Conservation (phyloP, 2,797 vertebrate genomes). For the Setipinna tenuifilis region DNA sequence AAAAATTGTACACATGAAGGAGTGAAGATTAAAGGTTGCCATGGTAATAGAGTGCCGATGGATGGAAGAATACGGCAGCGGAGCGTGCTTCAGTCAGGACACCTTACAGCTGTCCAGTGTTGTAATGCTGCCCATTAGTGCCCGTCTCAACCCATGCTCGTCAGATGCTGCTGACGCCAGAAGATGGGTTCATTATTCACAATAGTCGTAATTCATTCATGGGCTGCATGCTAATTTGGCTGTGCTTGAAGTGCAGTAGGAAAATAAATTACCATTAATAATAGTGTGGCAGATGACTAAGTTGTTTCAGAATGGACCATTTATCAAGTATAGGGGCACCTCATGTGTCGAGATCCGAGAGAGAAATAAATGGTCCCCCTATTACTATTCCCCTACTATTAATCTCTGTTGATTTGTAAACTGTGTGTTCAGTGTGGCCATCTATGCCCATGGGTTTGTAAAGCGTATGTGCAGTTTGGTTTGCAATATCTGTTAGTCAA, state of each 20-base stretch:
- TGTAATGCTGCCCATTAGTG: not conserved
- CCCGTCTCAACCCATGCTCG: not conserved
- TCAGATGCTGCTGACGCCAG: conserved; percentile 5
- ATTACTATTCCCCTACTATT: too few relatives aligned
- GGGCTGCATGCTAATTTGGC: not conserved
- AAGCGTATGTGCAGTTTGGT: too few relatives aligned
- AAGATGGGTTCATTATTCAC: conserved; percentile 23
- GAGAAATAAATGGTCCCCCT: too few relatives aligned
- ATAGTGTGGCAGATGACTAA: not conserved
- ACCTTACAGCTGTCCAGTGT: not conserved
- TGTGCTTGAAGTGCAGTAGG: not conserved
- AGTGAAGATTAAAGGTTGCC: conserved; percentile 14
- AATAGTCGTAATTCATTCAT: not conserved
- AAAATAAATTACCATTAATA: not conserved
- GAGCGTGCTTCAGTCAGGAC: not conserved
- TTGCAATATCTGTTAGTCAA: too few relatives aligned
- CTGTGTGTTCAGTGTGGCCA: too few relatives aligned
- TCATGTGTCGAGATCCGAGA: too few relatives aligned
- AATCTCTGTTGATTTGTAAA: too few relatives aligned
- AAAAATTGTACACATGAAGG: not conserved
- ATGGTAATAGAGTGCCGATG: not conserved
- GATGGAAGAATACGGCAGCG: not conserved
- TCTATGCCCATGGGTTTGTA: too few relatives aligned
- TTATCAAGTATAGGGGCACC: not conserved
- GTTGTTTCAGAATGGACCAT: conserved; percentile 7